These are phyloP conservation scores for Phataginus tricuspis DNA, from an alignment of 2,797 vertebrate species.

Conservation along the genomic window DNA sequence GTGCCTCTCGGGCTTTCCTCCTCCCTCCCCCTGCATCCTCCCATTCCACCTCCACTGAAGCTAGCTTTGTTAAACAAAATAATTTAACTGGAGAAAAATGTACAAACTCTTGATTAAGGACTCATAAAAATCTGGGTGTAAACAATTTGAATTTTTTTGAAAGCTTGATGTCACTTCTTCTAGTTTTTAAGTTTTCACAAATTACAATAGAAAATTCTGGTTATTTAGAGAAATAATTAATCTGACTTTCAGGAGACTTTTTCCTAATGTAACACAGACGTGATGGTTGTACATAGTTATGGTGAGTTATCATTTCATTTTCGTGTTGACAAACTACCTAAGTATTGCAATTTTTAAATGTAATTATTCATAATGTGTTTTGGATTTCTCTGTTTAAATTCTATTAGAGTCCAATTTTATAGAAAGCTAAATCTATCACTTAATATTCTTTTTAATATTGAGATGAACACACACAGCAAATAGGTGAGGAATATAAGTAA, in stretches of 20 bases:
- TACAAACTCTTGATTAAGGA: conserved; percentile 90
- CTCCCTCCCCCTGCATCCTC: neutral
- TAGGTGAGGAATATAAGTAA: conserved; percentile 28
- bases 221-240: conserved; percentile 33
- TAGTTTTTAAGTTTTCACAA: conserved; percentile 70
- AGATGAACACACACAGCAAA: conserved; percentile 35
- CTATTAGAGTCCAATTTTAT: neutral
- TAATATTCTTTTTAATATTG: conserved; percentile 48
- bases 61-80: conserved; percentile 90
- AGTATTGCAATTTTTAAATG: neutral
- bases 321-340: neutral
- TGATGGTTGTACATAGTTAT: neutral
- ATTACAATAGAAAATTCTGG: conserved; percentile 63
- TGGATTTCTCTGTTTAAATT: conserved; percentile 60
- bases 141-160: conserved; percentile 86
- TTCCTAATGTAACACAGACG: conserved; percentile 24
- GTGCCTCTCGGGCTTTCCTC: conserved; percentile 84
- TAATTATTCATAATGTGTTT: neutral
- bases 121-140: conserved; percentile 89
- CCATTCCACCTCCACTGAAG: neutral
- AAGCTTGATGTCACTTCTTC: conserved; percentile 72
- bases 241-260: conserved; percentile 56
- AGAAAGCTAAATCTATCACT: conserved; percentile 44
- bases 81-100: conserved; percentile 92
- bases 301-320: conserved; percentile 47